These are phyloP conservation scores for Meriones psammophilus DNA, from an alignment of 2,797 vertebrate species.

Conservation along the genomic window DNA sequence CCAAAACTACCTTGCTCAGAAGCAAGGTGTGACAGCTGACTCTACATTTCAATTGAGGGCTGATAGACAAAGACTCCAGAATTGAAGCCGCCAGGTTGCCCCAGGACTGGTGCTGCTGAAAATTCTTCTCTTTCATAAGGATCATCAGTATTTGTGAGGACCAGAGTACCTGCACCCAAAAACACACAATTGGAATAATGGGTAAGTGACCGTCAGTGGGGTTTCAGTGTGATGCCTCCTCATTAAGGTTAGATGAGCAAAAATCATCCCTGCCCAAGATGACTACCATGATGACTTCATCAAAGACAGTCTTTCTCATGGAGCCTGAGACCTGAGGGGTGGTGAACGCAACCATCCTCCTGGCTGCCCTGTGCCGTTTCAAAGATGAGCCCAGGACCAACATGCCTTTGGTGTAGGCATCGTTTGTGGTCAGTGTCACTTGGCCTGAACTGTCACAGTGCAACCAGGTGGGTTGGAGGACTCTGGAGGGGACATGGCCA, in stretches of 20 bases:
- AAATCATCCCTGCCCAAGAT: slow-evolving; percentile 94
- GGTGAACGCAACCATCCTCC: slow-evolving; percentile 91
- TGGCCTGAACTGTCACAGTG: slow-evolving; percentile 92
- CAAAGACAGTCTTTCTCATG: slow-evolving; percentile 94
- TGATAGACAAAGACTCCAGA: slow-evolving; percentile 96
- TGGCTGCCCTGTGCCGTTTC: slow-evolving; percentile 92
- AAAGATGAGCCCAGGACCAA: slow-evolving; percentile 95
- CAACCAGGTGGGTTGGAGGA: background rate
- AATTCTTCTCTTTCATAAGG: slow-evolving; percentile 97
- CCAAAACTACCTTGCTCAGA: slow-evolving; percentile 97
- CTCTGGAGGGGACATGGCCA: background rate
- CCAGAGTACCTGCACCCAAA: slow-evolving; percentile 98
- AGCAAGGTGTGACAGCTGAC: slow-evolving; percentile 92
- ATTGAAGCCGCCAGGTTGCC: slow-evolving; percentile 99
- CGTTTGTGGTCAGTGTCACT: slow-evolving; percentile 96
- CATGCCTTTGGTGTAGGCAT: slow-evolving; percentile 95
- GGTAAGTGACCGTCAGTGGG: slow-evolving; percentile 97
- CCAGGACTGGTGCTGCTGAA: slow-evolving; percentile 96
- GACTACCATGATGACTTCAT: slow-evolving; percentile 94
- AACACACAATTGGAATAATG: slow-evolving; percentile 97
- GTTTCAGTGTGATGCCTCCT: slow-evolving; percentile 95
- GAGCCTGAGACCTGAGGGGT: slow-evolving; percentile 94
- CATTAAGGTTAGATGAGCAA: slow-evolving; percentile 94
- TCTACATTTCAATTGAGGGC: slow-evolving; percentile 94
- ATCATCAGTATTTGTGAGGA: slow-evolving; percentile 96